Conservation (phyloP, 2,113 vertebrate genomes). For the Psilopsiagon aurifrons region DNA sequence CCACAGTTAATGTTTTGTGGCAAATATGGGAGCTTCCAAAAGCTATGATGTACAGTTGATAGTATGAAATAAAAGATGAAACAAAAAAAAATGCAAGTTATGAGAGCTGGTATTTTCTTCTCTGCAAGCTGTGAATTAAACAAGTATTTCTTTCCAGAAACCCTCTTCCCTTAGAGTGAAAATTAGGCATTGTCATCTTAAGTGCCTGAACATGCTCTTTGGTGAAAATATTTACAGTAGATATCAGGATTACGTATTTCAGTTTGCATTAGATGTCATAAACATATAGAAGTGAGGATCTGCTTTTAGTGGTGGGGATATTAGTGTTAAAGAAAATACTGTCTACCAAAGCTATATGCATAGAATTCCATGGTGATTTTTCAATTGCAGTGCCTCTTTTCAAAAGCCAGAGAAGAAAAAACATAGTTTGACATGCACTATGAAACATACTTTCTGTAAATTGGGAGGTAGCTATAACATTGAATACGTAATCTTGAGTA, state of each 20-base stretch:
- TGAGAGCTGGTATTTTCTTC: neutral
- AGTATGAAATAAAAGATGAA: neutral
- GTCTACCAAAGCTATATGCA: neutral
- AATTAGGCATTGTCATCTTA: slow-evolving; percentile 47
- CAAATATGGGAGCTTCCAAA: neutral
- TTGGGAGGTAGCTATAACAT: neutral
- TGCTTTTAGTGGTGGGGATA: neutral
- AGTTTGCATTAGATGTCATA: neutral
- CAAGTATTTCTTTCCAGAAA: neutral
- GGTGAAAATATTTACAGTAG: neutral
- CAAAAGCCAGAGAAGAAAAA: neutral
- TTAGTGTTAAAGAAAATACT: neutral
- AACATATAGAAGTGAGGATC: neutral
- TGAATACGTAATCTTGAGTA: neutral
- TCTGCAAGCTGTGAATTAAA: neutral
- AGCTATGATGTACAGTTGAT: neutral
- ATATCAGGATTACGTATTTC: neutral
- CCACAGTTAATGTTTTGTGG: neutral
- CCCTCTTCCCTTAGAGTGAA: neutral
- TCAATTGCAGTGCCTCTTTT: neutral
- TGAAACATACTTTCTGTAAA: neutral
- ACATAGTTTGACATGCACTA: neutral
- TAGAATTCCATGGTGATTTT: neutral
- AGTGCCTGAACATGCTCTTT: neutral
- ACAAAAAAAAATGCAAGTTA: neutral